These are phyloP conservation scores for Recurvirostra avosetta DNA, from an alignment of 2,113 vertebrate species.

Conservation along the genomic window DNA sequence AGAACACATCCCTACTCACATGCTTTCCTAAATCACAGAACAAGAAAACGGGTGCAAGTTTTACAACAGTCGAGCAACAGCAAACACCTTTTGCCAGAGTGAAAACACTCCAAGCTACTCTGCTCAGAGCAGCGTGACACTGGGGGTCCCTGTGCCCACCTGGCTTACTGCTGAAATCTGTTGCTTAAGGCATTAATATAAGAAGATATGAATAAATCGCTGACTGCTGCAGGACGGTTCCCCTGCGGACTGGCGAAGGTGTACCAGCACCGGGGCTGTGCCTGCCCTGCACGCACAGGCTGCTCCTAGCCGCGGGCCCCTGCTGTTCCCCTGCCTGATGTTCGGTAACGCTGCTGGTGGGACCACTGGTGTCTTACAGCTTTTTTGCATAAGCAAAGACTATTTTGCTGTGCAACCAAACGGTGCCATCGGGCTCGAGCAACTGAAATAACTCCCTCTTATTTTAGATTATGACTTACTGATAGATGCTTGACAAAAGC, in stretches of 20 bases:
- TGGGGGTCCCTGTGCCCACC: not conserved
- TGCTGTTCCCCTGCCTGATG: not conserved
- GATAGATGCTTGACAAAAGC: constrained; percentile 1
- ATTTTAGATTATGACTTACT: not conserved
- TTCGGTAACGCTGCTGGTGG: not conserved
- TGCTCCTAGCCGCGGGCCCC: not conserved
- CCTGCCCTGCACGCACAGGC: not conserved
- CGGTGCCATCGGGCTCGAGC: not conserved
- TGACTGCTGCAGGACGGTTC: not conserved
- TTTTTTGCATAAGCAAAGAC: not conserved
- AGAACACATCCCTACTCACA: not conserved
- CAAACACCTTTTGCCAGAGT: not conserved
- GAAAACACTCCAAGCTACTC: not conserved
- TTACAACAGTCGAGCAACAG: not conserved
- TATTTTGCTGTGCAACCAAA: not conserved
- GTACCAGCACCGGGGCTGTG: not conserved
- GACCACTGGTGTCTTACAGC: not conserved
- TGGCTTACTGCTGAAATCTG: not conserved
- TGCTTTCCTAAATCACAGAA: not conserved
- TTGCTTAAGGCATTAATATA: not conserved
- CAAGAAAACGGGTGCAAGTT: not conserved
- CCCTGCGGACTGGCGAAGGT: not conserved
- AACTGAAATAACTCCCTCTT: not conserved
- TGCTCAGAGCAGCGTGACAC: not conserved
- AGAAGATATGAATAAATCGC: not conserved